phyloP scores from a whole-genome alignment of 2,888 invertebrate species.

The Disparrhopalites patrizii region DNA sequence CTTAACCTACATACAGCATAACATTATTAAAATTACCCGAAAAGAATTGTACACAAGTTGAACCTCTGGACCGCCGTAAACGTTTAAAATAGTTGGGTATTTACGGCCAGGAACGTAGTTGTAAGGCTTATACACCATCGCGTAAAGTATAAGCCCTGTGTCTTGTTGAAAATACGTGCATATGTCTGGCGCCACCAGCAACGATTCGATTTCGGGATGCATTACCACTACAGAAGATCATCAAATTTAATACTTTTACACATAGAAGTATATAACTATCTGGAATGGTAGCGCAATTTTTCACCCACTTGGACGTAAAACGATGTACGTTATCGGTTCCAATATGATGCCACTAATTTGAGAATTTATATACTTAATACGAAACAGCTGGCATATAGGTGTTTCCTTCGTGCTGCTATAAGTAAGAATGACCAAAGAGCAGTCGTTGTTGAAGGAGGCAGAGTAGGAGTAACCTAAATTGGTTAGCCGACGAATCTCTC shows the following conservation, averaged over 20 bases:
- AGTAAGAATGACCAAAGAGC: constrained; percentile 52
- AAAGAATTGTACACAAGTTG: constrained; percentile 95
- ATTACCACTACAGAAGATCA: constrained; percentile 5
- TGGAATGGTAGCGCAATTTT: not conserved
- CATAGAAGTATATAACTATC: too few relatives aligned
- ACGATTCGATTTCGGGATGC: constrained; percentile 18
- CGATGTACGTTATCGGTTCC: constrained; percentile 66
- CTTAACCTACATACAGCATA: not conserved
- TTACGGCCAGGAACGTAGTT: constrained; percentile 59
- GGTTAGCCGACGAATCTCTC: constrained; percentile 57
- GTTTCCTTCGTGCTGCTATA: constrained; percentile 59
- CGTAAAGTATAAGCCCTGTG: constrained; percentile 66
- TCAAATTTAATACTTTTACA: not conserved
- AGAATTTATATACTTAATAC: constrained; percentile 61
- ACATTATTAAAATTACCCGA: constrained; percentile 59
- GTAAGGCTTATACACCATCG: constrained; percentile 85
- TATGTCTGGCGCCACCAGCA: constrained; percentile 35
- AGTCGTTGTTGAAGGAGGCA: constrained; percentile 72
- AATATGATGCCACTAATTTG: constrained; percentile 66
- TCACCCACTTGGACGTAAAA: constrained; percentile 60
- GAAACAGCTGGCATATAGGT: constrained; percentile 58
- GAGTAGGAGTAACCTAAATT: constrained; percentile 66
- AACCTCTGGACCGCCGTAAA: constrained; percentile 98
- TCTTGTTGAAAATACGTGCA: constrained; percentile 30
- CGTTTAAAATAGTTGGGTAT: constrained; percentile 91